Base-by-base conservation (phyloP, 2,797 vertebrate genomes). In the Sebastiscus albofasciatus region DNA sequence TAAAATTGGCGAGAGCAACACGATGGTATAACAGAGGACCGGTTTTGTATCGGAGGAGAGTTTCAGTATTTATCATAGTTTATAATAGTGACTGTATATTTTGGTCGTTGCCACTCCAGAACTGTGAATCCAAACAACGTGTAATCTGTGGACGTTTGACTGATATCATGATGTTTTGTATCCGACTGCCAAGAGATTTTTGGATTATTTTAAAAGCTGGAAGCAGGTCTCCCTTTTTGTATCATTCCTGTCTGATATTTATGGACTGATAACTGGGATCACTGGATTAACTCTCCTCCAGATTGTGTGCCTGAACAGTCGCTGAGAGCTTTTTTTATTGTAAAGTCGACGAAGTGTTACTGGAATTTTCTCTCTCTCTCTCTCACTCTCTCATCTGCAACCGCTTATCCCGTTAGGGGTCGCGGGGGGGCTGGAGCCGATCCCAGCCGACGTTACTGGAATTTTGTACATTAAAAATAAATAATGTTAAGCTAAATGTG, bases 1-100 rank as follows among this genome's bases (percentile, higher is more conserved):
- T 95, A 97, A 97, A 97, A 96, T 96, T 81, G 97, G 97, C 59
- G 98, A 99, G 94, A 99, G 98, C 96, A 98, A 97, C 97, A 97
- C 95, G 65, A 99, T 99, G 98, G 98, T 99, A 97, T 99, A 97
- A 97, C 95, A 91, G 46, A 86, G 55, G 93, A 26, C 90, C 54
- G 72, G 52, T 74, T 65, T 81, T 36, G 20, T 61, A 33, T 36
- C 1, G 8, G 62, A 75, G 80, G 69, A 81, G 61, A 62, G 49
- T 91, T 90, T 94, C 93, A 73, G 94, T 91, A 88, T 97, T 97
- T 96, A 96, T 96, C 94, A 89, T 91, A 92, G 90, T 87, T 93
- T 83, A 64, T 87, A 76, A 76, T 67, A 67, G 54, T 87, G 82
- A 90, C 73, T 91, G 68, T 88, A 67, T 81, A 66, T 83, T 84